Base-by-base conservation (phyloP, 1,140 invertebrate species). In the Euglossa dilemma region DNA sequence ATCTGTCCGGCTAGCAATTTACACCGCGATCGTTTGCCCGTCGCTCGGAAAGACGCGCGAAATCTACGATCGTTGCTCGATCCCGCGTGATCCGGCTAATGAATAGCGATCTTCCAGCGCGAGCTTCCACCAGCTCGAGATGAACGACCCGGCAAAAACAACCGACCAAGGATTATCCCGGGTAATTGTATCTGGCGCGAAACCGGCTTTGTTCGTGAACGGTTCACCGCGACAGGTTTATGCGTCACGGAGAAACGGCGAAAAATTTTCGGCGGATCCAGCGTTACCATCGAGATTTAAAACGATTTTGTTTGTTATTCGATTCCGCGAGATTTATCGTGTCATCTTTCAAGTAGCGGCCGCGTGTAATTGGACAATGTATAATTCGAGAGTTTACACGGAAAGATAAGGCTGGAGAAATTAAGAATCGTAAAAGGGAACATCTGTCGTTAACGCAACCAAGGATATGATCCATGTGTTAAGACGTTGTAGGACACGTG, bases 31-130 rank as follows among this genome's bases (percentile, higher is more conserved):
- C 66, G 61, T 64, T 47, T n/a, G 23, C 75, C 9, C 23, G 36
- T 23, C 2, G 36, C 25, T 73, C 12, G 23, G 43, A 71, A 76
- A 57, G 18, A 12, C 61, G 57, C 56, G 56, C 59, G 64, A 76
- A 63, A 83, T 82, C n/a, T 45, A 66, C 54, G 36, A 59, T 85
- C n/a, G 54, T 56, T 28, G 50, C 50, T 54, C 61, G 59, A 79
- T 86, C 83, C 57, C 20, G 73, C 45, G 63, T 14, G 36, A 45
- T 45, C 54, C 59, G 28, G 57, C 43, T 87, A 81, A 86, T 81
- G 61, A 83, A 85, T 77, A 63, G 78, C 61, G 80, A 82, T 86
- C 52, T 75, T 69, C 36, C 11, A 28, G n/a, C 45, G 4, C 18
- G 36, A 14, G 52, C 56, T 52, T 63, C 61, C 72, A 80, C 57